Evolutionary conservation across 2,797 vertebrate species (phyloP).

Genomic region (Chromobotia macracanthus): DNA sequence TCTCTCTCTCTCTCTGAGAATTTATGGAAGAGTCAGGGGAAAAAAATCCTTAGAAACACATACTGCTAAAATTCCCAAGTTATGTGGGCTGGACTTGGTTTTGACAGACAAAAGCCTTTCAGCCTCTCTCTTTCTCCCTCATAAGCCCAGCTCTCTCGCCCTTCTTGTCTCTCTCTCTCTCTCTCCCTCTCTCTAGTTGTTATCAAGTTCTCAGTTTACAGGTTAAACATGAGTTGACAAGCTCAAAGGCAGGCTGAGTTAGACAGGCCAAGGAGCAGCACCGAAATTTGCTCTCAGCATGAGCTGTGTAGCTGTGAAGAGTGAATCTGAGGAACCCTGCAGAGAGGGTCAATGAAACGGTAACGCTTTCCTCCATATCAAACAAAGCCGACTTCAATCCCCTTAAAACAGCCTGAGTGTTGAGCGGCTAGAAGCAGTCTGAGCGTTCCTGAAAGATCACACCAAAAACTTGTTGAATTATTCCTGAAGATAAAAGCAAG

Average conservation of each 20-base stretch:
- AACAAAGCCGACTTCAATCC: slow-evolving; percentile 25
- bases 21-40: slow-evolving; percentile 3
- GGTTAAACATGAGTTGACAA: slow-evolving; percentile 76
- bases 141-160: slow-evolving; percentile 46
- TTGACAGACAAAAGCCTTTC: slow-evolving; percentile 62
- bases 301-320: slow-evolving; percentile 6
- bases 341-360: background rate
- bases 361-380: slow-evolving; percentile 1
- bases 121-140: slow-evolving; percentile 39
- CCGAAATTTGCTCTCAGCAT: background rate
- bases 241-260: slow-evolving; percentile 48
- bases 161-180: background rate
- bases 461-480: too few relatives aligned
- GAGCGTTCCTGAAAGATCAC: background rate
- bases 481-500: too few relatives aligned
- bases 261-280: background rate
- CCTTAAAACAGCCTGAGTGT: slow-evolving; percentile 3
- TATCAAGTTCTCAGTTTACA: slow-evolving; percentile 81
- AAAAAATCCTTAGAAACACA: slow-evolving; percentile 27
- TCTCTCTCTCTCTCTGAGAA: slow-evolving; percentile 25
- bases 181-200: slow-evolving; percentile 63
- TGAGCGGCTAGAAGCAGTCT: background rate
- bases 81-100: slow-evolving; percentile 59
- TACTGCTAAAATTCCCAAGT: slow-evolving; percentile 68
- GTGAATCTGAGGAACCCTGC: background rate